These are phyloP conservation scores for Lethenteron reissneri DNA, from an alignment of 2,113 vertebrate species.

Conservation along the genomic window DNA sequence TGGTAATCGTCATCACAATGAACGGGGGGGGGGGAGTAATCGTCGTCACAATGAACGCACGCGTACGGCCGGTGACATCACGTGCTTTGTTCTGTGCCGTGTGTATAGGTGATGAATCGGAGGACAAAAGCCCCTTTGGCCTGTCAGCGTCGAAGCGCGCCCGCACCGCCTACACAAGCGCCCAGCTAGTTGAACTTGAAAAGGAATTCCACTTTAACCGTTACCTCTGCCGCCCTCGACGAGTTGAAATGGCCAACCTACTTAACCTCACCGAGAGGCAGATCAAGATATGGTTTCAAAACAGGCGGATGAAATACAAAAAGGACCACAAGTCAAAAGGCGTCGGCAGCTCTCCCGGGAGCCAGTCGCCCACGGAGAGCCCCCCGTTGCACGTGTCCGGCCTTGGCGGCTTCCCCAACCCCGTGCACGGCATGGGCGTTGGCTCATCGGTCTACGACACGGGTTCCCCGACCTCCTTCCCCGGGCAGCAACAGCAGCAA, in stretches of 20 bases:
- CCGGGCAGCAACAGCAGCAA: background rate
- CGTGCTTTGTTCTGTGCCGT: too few species aligned
- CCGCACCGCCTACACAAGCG: slow-evolving; percentile 90
- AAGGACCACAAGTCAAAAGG: slow-evolving; percentile 93
- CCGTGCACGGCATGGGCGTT: background rate
- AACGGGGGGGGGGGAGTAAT: too few species aligned
- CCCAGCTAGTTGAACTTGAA: slow-evolving; percentile 96
- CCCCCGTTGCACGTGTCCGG: slow-evolving; percentile 15
- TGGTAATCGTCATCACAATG: too few species aligned
- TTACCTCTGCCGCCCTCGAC: slow-evolving; percentile 78
- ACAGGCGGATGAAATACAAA: slow-evolving; percentile 97
- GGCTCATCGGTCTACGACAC: background rate
- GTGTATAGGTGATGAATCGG: background rate
- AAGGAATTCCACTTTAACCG: slow-evolving; percentile 99
- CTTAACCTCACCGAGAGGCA: slow-evolving; percentile 94
- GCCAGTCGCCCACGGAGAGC: slow-evolving; percentile 70
- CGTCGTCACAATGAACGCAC: too few species aligned
- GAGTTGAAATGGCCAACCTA: slow-evolving; percentile 93
- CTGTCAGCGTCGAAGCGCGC: slow-evolving; percentile 80
- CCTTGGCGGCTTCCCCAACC: background rate
- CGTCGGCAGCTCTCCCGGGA: slow-evolving; percentile 81
- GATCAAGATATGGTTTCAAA: slow-evolving; percentile 99
- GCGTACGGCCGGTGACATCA: too few species aligned
- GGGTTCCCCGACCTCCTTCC: background rate
- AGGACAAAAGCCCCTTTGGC: slow-evolving; percentile 72